Percentiles rank a stretch among this genome's conserved stretches.
Conservation (phyloP, 2,888 invertebrate genomes). For the Caradrina clavipalpis region DNA sequence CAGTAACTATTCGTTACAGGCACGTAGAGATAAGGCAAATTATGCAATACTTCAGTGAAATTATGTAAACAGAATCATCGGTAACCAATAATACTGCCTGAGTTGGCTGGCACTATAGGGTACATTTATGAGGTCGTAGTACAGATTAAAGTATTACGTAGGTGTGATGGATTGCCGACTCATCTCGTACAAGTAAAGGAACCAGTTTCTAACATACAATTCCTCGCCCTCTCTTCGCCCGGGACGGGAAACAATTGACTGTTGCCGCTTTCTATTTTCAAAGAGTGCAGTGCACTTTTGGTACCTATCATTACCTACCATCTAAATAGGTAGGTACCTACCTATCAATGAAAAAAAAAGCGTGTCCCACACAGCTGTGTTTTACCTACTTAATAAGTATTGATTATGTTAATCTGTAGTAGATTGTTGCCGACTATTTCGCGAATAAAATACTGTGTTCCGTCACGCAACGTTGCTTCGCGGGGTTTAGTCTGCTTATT, state of each 20-base stretch:
- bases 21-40: conserved; percentile 39
- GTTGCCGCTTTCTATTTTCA: conserved; percentile 39
- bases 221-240: conserved; percentile 2
- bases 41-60: conserved; percentile 20
- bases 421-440: conserved; percentile 69
- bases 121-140: conserved; percentile 5
- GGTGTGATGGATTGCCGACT: conserved; percentile 50
- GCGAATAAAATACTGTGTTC: conserved; percentile 72
- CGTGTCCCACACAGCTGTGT: conserved; percentile 60
- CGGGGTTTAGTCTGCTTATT: conserved; percentile 52
- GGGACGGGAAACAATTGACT: conserved; percentile 36
- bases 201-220: conserved; percentile 42
- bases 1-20: conserved; percentile 20
- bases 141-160: conserved; percentile 29
- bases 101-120: conserved; percentile 10
- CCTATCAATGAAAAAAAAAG: conserved; percentile 57
- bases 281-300: conserved; percentile 1
- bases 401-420: conserved; percentile 76
- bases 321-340: conserved; percentile 3
- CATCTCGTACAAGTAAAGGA: conserved; percentile 35
- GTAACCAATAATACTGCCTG: conserved; percentile 4
- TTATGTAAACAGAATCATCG: conserved; percentile 1
- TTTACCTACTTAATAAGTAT: conserved; percentile 66
- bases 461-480: conserved; percentile 74
- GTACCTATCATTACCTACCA: neutral